Evolutionary conservation across 2,888 invertebrate species (phyloP), one percentile per base, ranked within the genome.

Genomic region (Cantharis lateralis): DNA sequence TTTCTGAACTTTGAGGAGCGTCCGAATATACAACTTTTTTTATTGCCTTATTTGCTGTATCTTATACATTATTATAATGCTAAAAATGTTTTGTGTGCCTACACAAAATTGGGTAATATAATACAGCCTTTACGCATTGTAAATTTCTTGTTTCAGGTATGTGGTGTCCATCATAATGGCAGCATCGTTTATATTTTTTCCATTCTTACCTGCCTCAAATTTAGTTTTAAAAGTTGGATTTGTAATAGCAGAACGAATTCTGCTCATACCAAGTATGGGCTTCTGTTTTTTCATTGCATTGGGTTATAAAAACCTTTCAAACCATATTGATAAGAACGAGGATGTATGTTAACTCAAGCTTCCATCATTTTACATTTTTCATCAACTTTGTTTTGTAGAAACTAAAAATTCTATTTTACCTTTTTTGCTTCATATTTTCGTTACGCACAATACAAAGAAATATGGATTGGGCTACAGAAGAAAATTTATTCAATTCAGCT

Each of bases 141-240:
- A 15, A 26, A 28, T 26, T 15, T 48, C 18, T 7, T n/a, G n/a
- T 16, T 78, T 62, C 71, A 78, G 78, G 15, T 24, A 66, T n/a
- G 72, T 66, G n/a, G 24, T 68, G 26, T 68, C 70, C 32, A 18
- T 66, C 0, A 84, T 91, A 71, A 89, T 95, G 86, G 91, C 91
- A 66, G 81, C 93, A 70, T 89, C 91, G 70, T 86, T 95, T 69
- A 87, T 93, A 66, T 86, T 94, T 3, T 87, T 96, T 81, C 94
- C 97, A 74, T 97, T 96, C 88, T 87, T 97, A 76, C 97, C 97
- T 20, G 96, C 96, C 0, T 91, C 93, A 75, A 97, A 97, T 88
- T 86, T 97, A 63, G 91, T 96, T 83, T 93, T 95, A 85, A 93
- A 93, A 78, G 96, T 97, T 32, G 97, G 97, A 0, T 97, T 97